Percentiles rank a stretch among this genome's conserved stretches.
These are phyloP conservation scores for Gobio gobio DNA, from an alignment of 2,113 vertebrate species.

Conservation along the genomic window DNA sequence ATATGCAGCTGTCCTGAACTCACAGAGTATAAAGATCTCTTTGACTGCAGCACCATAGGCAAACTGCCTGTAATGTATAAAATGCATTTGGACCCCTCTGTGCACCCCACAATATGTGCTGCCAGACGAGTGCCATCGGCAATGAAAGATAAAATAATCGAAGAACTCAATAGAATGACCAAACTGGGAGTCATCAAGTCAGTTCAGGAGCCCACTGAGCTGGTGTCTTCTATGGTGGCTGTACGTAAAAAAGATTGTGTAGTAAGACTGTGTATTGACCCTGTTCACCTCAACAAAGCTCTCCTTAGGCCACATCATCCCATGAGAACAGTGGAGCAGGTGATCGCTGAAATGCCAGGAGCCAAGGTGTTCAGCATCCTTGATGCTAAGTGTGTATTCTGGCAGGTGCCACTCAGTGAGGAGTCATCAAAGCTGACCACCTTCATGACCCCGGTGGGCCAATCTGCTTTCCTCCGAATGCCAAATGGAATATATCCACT, in stretches of 20 bases:
- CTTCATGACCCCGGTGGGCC: slow-evolving; percentile 22
- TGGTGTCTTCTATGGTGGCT: too few relatives aligned
- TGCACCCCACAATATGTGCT: slow-evolving; percentile 30
- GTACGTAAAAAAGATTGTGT: slow-evolving; percentile 45
- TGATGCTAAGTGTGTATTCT: slow-evolving; percentile 15
- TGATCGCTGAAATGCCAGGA: slow-evolving; percentile 1
- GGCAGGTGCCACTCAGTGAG: too few relatives aligned
- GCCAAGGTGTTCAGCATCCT: slow-evolving; percentile 30
- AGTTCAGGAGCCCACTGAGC: slow-evolving; percentile 3
- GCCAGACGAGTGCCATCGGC: background rate
- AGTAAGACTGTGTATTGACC: slow-evolving; percentile 26
- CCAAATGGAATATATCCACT: slow-evolving; percentile 20
- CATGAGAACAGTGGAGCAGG: slow-evolving; percentile 39
- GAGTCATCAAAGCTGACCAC: slow-evolving; percentile 13
- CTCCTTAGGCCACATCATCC: slow-evolving; percentile 39
- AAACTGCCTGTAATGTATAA: slow-evolving; percentile 24
- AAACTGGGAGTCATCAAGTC: slow-evolving; percentile 24
- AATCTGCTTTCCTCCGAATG: slow-evolving; percentile 14
- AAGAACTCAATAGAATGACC: slow-evolving; percentile 35
- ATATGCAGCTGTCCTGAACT: too few relatives aligned
- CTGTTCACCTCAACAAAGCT: slow-evolving; percentile 39
- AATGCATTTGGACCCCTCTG: background rate
- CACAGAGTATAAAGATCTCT: slow-evolving; percentile 29
- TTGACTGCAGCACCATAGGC: slow-evolving; percentile 14
- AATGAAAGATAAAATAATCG: slow-evolving; percentile 45